Evolutionary conservation across 2,888 invertebrate species (phyloP).

Genomic region (Hybos culiciformis): DNA sequence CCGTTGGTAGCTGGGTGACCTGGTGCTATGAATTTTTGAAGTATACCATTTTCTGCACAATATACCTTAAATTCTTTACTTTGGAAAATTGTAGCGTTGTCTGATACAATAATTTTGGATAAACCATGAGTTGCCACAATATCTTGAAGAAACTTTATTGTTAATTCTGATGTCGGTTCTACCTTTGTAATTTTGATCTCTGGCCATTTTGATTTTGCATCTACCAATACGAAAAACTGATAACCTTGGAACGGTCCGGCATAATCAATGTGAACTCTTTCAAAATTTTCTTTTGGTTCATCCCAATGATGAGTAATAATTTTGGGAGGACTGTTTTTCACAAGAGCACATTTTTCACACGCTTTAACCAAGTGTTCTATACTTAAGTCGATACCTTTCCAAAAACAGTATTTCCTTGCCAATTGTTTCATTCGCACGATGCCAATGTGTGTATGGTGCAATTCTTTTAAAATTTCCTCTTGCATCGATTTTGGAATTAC

Average conservation of each 20-base stretch:
- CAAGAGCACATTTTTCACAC: constrained; percentile 9
- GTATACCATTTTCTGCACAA: constrained; percentile 8
- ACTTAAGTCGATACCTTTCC: constrained; percentile 20
- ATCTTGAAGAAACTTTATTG: constrained; percentile 10
- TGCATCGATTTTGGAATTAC: constrained; percentile 8
- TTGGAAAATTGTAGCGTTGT: constrained; percentile 13
- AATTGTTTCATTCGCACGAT: constrained; percentile 22
- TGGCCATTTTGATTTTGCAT: constrained; percentile 11
- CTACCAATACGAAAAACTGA: constrained; percentile 1
- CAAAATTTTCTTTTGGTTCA: constrained; percentile 7
- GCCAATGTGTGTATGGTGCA: constrained; percentile 18
- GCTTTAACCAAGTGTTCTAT: constrained; percentile 17
- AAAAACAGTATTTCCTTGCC: constrained; percentile 19
- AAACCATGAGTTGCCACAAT: constrained; percentile 10
- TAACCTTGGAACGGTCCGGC: constrained; percentile 5
- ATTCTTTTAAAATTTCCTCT: constrained; percentile 8
- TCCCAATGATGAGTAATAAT: constrained; percentile 6
- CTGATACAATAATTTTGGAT: constrained; percentile 12
- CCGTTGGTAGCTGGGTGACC: background rate
- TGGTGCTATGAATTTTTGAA: constrained; percentile 11
- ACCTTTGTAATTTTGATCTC: constrained; percentile 6
- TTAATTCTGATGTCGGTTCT: constrained; percentile 9
- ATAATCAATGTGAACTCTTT: constrained; percentile 6
- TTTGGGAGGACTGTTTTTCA: background rate
- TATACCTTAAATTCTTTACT: constrained; percentile 12